Evolutionary conservation across 1,140 invertebrate species (phyloP).

Genomic region (Drosophila arizonae): DNA sequence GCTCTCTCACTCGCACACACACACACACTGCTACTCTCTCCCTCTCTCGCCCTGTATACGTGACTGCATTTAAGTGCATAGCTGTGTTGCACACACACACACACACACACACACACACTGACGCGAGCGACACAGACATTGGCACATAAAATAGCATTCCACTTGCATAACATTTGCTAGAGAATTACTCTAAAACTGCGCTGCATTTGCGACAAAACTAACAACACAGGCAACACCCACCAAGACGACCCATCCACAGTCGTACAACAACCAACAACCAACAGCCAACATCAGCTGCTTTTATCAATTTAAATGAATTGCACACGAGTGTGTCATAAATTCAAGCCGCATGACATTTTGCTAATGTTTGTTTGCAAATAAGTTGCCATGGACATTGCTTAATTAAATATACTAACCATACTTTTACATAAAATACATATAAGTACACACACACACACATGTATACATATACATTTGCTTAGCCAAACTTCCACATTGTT

Average conservation of each 20-base stretch:
- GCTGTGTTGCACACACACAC: slow-evolving; percentile 62
- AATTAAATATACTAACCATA: slow-evolving; percentile 66
- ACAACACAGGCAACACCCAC: slow-evolving; percentile 28
- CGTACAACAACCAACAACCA: too few species aligned
- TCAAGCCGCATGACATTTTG: slow-evolving; percentile 67
- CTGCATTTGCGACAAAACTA: slow-evolving; percentile 65
- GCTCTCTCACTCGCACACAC: slow-evolving; percentile 15
- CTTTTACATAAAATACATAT: slow-evolving; percentile 24
- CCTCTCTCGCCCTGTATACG: slow-evolving; percentile 43
- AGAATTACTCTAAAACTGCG: slow-evolving; percentile 76
- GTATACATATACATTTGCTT: neutral
- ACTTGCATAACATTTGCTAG: slow-evolving; percentile 73
- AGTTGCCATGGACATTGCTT: slow-evolving; percentile 50
- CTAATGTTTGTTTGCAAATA: slow-evolving; percentile 58
- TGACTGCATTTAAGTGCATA: slow-evolving; percentile 81
- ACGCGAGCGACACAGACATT: slow-evolving; percentile 15
- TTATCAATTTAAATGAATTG: slow-evolving; percentile 82
- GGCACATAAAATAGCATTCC: slow-evolving; percentile 72
- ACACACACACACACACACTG: neutral
- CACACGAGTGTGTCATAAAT: slow-evolving; percentile 78
- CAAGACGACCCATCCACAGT: neutral
- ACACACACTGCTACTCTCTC: slow-evolving; percentile 1
- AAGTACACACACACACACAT: neutral
- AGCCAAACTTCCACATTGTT: slow-evolving; percentile 41
- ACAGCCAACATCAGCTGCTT: slow-evolving; percentile 27